Evolutionary conservation across 2,888 invertebrate species (phyloP).

Genomic region (Drosophila mettleri): DNA sequence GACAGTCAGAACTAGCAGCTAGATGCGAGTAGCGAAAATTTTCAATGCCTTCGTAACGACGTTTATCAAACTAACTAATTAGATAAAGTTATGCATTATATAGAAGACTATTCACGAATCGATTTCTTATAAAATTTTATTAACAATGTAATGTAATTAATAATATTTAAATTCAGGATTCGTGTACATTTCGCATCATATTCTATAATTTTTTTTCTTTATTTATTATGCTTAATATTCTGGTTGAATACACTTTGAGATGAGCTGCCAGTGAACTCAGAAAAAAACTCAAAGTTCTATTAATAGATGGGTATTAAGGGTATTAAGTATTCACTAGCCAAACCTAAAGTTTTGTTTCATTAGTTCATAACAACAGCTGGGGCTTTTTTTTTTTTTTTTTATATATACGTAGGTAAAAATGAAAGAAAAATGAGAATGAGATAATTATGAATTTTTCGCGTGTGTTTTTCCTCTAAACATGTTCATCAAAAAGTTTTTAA

Average conservation of each 20-base stretch:
- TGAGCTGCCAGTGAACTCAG: too few species aligned
- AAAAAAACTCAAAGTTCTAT: background rate
- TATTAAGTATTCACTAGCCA: slow-evolving; percentile 3
- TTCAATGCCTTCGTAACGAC: background rate
- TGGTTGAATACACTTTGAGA: too few species aligned
- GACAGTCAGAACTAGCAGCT: background rate
- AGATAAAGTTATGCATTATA: too few species aligned
- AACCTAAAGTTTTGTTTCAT: background rate
- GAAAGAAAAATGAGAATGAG: slow-evolving; percentile 31
- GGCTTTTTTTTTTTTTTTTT: slow-evolving; percentile 6
- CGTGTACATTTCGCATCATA: too few species aligned
- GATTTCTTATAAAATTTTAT: too few species aligned
- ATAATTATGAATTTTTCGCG: slow-evolving; percentile 41
- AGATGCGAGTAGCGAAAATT: background rate
- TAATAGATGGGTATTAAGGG: slow-evolving; percentile 4
- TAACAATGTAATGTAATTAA: too few species aligned
- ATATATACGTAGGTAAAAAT: slow-evolving; percentile 24
- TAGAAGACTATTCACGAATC: too few species aligned
- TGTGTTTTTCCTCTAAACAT: slow-evolving; percentile 60
- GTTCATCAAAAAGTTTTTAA: slow-evolving; percentile 60
- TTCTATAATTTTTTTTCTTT: too few species aligned
- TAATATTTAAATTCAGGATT: too few species aligned
- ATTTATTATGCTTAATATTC: too few species aligned
- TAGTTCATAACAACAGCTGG: slow-evolving; percentile 19
- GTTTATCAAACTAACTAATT: background rate